phyloP scores from a whole-genome alignment of 2,113 vertebrate genomes.

The Microtus montanus region DNA sequence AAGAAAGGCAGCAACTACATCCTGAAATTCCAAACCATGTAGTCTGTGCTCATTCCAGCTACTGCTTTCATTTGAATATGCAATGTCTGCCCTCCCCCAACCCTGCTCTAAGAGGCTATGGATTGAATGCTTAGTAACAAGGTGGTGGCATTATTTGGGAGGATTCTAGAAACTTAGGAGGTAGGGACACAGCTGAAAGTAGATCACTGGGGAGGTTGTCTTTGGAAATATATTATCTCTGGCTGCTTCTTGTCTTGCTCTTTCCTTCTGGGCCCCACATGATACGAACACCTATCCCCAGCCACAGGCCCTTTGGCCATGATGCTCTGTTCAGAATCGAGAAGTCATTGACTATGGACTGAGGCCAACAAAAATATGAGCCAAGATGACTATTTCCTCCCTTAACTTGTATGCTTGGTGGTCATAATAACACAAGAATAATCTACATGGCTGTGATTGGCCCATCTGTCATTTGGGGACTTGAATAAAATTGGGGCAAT shows the following conservation, averaged over 20 bases:
- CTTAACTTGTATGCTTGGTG: neutral
- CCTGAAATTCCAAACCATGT: neutral
- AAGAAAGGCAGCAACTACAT: rapidly evolving
- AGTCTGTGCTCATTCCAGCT: neutral
- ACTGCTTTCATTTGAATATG: neutral
- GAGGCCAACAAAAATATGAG: neutral
- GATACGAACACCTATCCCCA: neutral
- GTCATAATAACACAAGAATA: neutral
- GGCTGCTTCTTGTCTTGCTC: neutral
- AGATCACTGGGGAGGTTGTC: no score
- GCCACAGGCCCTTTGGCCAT: no score
- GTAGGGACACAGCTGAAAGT: no score
- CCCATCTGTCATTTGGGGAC: neutral
- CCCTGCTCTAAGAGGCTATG: neutral
- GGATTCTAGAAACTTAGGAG: neutral
- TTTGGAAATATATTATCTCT: neutral
- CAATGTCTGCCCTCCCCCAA: neutral
- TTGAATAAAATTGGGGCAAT: neutral
- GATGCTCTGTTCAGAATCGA: no score
- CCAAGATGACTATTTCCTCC: neutral
- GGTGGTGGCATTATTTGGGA: neutral
- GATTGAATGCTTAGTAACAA: neutral
- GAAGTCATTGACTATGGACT: neutral
- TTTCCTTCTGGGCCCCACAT: neutral
- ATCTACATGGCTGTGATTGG: neutral